A percentile compares a stretch with the other conserved stretches of the same genome.
Conservation (phyloP, 2,797 vertebrate species). For the Pseudochromis fuscus region DNA sequence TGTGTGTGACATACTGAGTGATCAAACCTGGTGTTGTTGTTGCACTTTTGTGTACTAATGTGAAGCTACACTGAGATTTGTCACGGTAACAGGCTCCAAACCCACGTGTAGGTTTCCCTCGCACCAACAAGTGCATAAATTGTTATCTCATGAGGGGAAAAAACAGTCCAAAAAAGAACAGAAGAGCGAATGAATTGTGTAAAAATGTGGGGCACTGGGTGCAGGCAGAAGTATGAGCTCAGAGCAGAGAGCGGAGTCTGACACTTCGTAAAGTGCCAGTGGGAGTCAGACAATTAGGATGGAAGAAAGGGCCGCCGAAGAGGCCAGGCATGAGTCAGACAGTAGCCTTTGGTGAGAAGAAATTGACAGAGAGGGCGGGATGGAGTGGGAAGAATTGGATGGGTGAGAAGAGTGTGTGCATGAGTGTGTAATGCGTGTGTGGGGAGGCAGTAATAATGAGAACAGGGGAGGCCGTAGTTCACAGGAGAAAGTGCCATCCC, state of each 20-base stretch:
- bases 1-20: background rate
- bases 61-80: background rate
- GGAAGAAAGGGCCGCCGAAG: slow-evolving; percentile 56
- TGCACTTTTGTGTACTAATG: slow-evolving; percentile 3
- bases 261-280: slow-evolving; percentile 65
- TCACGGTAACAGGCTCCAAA: background rate
- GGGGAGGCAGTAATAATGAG: slow-evolving; percentile 52
- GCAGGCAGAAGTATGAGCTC: slow-evolving; percentile 26
- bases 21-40: slow-evolving; percentile 30
- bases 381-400: slow-evolving; percentile 61
- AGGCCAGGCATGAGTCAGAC: slow-evolving; percentile 70
- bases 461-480: slow-evolving; percentile 22
- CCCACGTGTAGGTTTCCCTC: slow-evolving; percentile 10
- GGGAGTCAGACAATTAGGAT: slow-evolving; percentile 77
- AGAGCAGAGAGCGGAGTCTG: slow-evolving; percentile 48
- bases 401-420: slow-evolving; percentile 47
- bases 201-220: slow-evolving; percentile 48
- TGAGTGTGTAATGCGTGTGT: slow-evolving; percentile 21
- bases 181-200: slow-evolving; percentile 14
- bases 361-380: slow-evolving; percentile 61
- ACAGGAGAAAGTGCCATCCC: slow-evolving; percentile 16
- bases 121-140: slow-evolving; percentile 3
- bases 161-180: background rate
- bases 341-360: slow-evolving; percentile 53
- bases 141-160: background rate